Percentiles rank a stretch among this genome's conserved stretches.
These are phyloP conservation scores for Limnephilus rhombicus DNA, from an alignment of 2,888 invertebrate genomes.

Conservation along the genomic window DNA sequence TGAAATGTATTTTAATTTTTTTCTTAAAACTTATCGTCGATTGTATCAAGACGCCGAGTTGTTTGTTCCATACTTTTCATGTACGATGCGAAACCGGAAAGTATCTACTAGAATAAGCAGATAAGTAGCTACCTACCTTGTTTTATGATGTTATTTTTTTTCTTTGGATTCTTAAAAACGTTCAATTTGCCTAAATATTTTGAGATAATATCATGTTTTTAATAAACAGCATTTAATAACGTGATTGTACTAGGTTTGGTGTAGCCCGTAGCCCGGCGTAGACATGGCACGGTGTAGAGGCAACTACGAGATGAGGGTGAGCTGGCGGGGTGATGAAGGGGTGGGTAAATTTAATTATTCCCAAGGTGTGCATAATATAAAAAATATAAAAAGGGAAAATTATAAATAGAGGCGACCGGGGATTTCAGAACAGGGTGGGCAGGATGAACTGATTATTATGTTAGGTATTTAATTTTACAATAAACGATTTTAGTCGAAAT, in stretches of 20 bases:
- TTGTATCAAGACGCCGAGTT: too few species aligned
- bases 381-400: conserved; percentile 64
- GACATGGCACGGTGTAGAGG: conserved; percentile 2
- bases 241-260: neutral
- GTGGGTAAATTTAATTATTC: conserved; percentile 65
- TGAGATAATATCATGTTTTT: neutral
- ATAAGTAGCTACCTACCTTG: neutral
- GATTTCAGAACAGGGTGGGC: conserved; percentile 58
- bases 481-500: neutral
- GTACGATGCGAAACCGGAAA: too few species aligned
- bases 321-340: conserved; percentile 64
- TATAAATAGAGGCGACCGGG: conserved; percentile 63
- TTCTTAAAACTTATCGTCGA: too few species aligned
- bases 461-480: neutral
- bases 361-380: conserved; percentile 65
- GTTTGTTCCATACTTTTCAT: too few species aligned
- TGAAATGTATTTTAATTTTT: too few species aligned
- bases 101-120: neutral
- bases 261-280: neutral
- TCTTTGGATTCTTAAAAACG: neutral
- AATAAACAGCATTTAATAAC: conserved; percentile 38
- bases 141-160: neutral
- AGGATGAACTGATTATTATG: neutral
- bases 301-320: conserved; percentile 45
- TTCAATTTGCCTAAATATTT: neutral